Evolutionary conservation across 1,140 invertebrate genomes (phyloP), one percentile per base, ranked within the genome.

Genomic region (Eufriesea mexicana): DNA sequence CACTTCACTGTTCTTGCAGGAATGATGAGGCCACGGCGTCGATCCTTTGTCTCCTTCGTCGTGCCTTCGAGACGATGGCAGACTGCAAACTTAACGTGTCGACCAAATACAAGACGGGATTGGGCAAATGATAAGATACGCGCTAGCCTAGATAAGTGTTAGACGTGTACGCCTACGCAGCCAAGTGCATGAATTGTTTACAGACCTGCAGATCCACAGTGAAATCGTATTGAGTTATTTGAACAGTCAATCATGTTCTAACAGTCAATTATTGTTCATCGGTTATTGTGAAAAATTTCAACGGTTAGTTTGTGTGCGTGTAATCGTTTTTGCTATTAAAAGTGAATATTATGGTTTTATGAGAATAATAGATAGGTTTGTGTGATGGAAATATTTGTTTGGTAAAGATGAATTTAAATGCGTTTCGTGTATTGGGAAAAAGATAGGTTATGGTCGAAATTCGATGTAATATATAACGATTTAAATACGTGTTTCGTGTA

Each of bases 91-190:
- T 66, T 79, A 71, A 82, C 28, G 25, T 66, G 23, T 55, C 51
- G 59, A 42, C 74, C 18, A 61, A 86, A 79, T 55, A 66, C 14
- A 74, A 78, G 14, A 59, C 55, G 47, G 59, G 49, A 83, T 88
- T 64, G 64, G n/a, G 45, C 59, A 55, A 67, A 23, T 72, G 87
- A 88, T 88, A 88, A 88, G 87, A 87, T 88, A 88, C 9, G 62
- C 42, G 25, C 4, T 66, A 23, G 16, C 1, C 23, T 66, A 47
- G 51, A 81, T 72, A 84, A 88, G 28, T 57, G 55, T 47, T 76
- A 28, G 16, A 59, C 20, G 45, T 47, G 0, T n/a, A 70, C 55
- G 23, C 14, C 28, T 18, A 68, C 62, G 16, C 54, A 59, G 23
- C 47, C 45, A 68, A 20, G 16, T 42, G 23, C 47, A 18, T 23